Evolutionary conservation across 2,113 vertebrate genomes (phyloP).

Genomic region (Mirounga angustirostris): DNA sequence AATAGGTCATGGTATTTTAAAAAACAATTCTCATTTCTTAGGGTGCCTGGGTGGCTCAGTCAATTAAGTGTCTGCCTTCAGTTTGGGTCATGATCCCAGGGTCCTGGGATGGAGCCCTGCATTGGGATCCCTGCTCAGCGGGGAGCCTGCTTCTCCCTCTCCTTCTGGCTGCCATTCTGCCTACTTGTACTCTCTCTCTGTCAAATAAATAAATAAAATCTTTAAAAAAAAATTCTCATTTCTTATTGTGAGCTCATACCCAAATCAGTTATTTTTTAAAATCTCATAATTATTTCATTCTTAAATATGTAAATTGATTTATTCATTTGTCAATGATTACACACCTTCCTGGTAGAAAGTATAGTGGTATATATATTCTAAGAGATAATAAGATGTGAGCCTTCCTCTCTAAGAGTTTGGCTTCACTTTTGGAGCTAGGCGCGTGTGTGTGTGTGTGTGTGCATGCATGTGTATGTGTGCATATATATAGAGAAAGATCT

Average conservation of each 20-base stretch:
- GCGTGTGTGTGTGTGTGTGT: fast-evolving
- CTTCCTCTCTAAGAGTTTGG: background rate
- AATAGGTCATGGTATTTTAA: background rate
- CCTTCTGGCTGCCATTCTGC: no score
- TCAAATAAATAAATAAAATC: no score
- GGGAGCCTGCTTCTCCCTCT: no score
- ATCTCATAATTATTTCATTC: background rate
- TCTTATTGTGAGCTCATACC: background rate
- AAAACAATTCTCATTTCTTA: background rate
- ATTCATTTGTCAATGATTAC: background rate
- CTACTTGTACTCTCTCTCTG: no score
- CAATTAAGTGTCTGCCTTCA: no score
- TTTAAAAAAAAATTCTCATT: background rate
- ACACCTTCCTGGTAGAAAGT: background rate
- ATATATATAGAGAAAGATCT: background rate
- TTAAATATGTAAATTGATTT: background rate
- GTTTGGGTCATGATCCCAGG: no score
- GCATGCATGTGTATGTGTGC: background rate
- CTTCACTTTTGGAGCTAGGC: background rate
- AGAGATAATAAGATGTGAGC: background rate
- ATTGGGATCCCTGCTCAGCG: no score
- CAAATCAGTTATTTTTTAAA: background rate
- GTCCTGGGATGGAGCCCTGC: no score
- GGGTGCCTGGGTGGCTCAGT: no score
- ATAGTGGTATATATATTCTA: background rate